Percentiles rank a stretch among this genome's conserved stretches.
Evolutionary conservation across 2,113 vertebrate genomes (phyloP).

Genomic region (Malurus melanocephalus): DNA sequence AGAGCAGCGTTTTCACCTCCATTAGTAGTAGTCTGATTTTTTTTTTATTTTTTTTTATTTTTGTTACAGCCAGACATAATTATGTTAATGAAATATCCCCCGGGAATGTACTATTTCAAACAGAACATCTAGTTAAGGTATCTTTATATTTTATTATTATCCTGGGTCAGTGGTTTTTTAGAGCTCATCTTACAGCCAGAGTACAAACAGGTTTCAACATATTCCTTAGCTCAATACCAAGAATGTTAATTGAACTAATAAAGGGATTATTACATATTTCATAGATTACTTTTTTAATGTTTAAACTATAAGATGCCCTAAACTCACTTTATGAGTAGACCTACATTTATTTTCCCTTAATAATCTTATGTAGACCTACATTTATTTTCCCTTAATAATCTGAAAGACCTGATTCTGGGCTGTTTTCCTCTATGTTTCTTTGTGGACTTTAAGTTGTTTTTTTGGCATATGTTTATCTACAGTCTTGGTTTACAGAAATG

Average conservation of each 20-base stretch:
- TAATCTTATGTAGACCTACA: rapidly evolving
- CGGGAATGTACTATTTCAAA: conserved; percentile 32
- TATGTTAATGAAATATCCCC: neutral
- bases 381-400: neutral
- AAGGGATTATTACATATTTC: neutral
- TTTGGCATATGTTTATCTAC: neutral
- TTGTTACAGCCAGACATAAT: neutral
- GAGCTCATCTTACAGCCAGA: neutral
- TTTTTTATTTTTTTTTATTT: neutral
- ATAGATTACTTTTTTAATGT: neutral
- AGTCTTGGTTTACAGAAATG: neutral
- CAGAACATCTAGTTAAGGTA: neutral
- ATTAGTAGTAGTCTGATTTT: neutral
- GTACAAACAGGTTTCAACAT: neutral
- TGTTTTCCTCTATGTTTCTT: neutral
- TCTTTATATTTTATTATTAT: conserved; percentile 12
- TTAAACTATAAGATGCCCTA: neutral
- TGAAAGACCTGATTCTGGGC: neutral
- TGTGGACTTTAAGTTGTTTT: neutral
- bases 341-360: neutral
- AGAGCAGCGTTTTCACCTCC: neutral
- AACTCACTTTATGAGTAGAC: neutral
- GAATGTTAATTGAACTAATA: conserved; percentile 24
- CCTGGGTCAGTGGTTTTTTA: conserved; percentile 10
- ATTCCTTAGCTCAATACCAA: neutral